Evolutionary conservation across 2,888 invertebrate genomes (phyloP), one percentile per base, ranked within the genome.

Genomic region (Cephus pulcher): DNA sequence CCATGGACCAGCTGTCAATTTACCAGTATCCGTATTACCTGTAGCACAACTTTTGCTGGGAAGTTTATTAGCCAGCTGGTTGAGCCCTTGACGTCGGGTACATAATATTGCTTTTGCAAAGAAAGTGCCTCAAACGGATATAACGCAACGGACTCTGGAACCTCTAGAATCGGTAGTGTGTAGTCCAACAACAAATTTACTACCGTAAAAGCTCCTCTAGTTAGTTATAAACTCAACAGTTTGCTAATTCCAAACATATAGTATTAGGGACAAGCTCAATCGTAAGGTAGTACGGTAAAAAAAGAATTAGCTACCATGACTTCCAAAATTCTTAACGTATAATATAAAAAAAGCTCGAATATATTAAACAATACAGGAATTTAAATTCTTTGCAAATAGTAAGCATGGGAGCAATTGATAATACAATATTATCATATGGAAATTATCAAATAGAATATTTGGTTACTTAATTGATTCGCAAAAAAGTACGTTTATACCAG

Each of bases 11-110:
- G 88, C 90, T 77, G 86, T 91, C 11, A 91, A 88, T 84, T 86
- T 91, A 83, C 91, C 91, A 78, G 85, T 91, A 23, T 88, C 88
- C 23, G 87, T 91, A 78, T 81, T 91, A 76, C 91, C 91, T 32
- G 90, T 89, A 15, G 90, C 90, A 30, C 91, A 91, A 82, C 85
- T 91, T 74, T 83, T 91, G 1, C 83, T 91, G 30, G 91, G 91
- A 77, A 89, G 90, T 83, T 86, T 91, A 34, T 76, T 91, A 77
- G 91, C 91, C 40, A 86, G 89, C 77, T 90, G 89, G 89, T 79
- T 89, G 70, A 85, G 89, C 32, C 87, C 89, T 11, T 90, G 84
- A 87, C 81, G 34, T 78, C 32, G 30, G 34, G 33, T 34, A 56
- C 56, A 9, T 56, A 56, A 56, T 1, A 34, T 71, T 30, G 71